Base-by-base conservation (phyloP, 2,113 vertebrate genomes). In the Redunca redunca region DNA sequence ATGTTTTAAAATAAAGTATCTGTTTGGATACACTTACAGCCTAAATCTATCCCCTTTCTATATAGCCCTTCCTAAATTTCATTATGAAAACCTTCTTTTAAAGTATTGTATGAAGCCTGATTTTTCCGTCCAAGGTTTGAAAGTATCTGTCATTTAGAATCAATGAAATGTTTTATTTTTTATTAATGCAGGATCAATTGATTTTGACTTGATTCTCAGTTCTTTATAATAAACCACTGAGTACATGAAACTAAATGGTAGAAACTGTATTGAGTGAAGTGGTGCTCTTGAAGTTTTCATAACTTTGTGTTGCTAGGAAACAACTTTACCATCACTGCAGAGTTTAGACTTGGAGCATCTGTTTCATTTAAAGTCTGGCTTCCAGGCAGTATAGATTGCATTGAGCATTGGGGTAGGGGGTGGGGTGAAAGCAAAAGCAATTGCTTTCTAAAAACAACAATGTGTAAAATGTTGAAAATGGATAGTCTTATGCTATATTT, bases 341-440 rank as follows among this genome's bases (percentile, higher is more conserved):
- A 97, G 96, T 98, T 97, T 96, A 93, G 98, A 98, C 98, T 85
- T 94, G 1, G 88, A 99, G 88, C 98, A 99, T 98, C 99, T 99
- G 98, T 98, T 98, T 99, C 98, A 98, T 99, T 98, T 98, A 97
- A 98, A 96, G 89, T 94, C 97, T 98, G 97, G 88, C 95, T 99
- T 96, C 94, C 89, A 43, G 10, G 98, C 98, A 98, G 85, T 98
- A 97, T 97, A 98, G 90, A 97, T 98, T 98, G 95, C 16, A 9
- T 21, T 95, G 91, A 98, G 95, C 83, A 93, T 90, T 97, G 94
- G 93, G 80, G 53, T 36, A 13, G 7, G 1, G 1, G 3, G 1
- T 16, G 50, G 80, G 97, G 90, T 26, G 90, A 97, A 52, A 93
- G 93, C 57, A 97, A 98, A 98, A 98, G 80, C 95, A 97, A 98